Evolutionary conservation across 2,888 invertebrate genomes (phyloP), one percentile per base, ranked within the genome.

Genomic region (Cataglyphis rosenhaueri): DNA sequence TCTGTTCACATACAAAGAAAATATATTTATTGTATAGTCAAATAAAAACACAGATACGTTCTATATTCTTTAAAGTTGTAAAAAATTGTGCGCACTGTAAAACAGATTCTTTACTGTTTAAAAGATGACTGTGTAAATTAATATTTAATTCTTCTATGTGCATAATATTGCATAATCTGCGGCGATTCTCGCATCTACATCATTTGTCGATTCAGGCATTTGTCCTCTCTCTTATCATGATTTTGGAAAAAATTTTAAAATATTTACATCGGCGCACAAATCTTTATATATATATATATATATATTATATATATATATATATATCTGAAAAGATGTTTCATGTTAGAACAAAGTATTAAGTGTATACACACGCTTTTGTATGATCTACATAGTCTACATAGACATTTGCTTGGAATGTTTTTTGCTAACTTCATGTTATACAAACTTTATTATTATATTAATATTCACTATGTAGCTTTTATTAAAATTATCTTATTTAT

Each of bases 1-100:
- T 52, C 66, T 66, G n/a, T 76, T 76, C 55, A 81, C 74, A 84
- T 32, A 66, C 32, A 75, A 70, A 76, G 64, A 70, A 70, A 59
- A 82, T 57, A 81, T 87, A 86, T 85, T 84, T 89, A 88, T 88
- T 84, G 84, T 84, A 41, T 89, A 85, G 65, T 87, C 83, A 85
- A 64, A 25, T 86, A 84, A 86, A 81, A 75, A 89, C 81, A 88
- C 85, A 21, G 57, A n/a, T 12, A 66, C 0, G 44, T 79, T 84
- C 83, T 86, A 84, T 52, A 52, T 87, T 82, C 78, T 85, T 86
- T 86, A 73, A 83, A 84, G 29, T 73, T 68, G 65, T 76, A 75
- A 83, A 73, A 82, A 66, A 81, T 32, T 75, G 86, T 76, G 75
- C 81, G 86, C 85, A 25, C 35, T 29, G 29, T 29, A 25, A 59